Evolutionary conservation across 1,140 invertebrate species (phyloP).

Genomic region (Propsilocerus akamusi): DNA sequence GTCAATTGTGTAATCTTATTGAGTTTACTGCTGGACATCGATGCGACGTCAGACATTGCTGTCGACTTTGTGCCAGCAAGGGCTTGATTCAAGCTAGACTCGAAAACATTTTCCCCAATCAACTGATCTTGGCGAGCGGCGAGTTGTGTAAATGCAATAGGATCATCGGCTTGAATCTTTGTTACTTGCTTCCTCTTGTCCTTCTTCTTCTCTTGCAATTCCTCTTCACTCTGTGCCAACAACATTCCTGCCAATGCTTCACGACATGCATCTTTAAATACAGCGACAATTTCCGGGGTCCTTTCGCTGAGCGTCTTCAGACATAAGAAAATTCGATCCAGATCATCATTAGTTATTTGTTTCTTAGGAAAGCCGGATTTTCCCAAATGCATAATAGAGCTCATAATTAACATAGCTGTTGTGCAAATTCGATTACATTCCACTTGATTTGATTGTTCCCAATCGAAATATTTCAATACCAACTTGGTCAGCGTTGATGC

Average conservation of each 20-base stretch:
- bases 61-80: slow-evolving; percentile 40
- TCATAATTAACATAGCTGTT: slow-evolving; percentile 76
- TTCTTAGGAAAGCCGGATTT: slow-evolving; percentile 49
- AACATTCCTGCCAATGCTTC: slow-evolving; percentile 73
- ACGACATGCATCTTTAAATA: slow-evolving; percentile 65
- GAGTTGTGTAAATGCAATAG: slow-evolving; percentile 71
- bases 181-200: slow-evolving; percentile 49
- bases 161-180: slow-evolving; percentile 69
- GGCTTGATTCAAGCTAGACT: slow-evolving; percentile 83
- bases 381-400: slow-evolving; percentile 70
- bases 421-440: slow-evolving; percentile 49
- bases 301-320: slow-evolving; percentile 58
- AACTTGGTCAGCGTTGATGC: slow-evolving; percentile 85
- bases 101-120: slow-evolving; percentile 83
- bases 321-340: slow-evolving; percentile 77
- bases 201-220: slow-evolving; percentile 22
- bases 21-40: slow-evolving; percentile 40
- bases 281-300: slow-evolving; percentile 43
- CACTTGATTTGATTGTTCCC: slow-evolving; percentile 12
- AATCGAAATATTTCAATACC: slow-evolving; percentile 38
- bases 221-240: slow-evolving; percentile 50
- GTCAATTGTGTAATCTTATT: slow-evolving; percentile 95
- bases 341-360: slow-evolving; percentile 87
- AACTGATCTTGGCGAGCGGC: slow-evolving; percentile 49
- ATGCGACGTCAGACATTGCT: slow-evolving; percentile 27